phyloP scores from a whole-genome alignment of 2,113 vertebrate species.

The Callaeas wilsoni region DNA sequence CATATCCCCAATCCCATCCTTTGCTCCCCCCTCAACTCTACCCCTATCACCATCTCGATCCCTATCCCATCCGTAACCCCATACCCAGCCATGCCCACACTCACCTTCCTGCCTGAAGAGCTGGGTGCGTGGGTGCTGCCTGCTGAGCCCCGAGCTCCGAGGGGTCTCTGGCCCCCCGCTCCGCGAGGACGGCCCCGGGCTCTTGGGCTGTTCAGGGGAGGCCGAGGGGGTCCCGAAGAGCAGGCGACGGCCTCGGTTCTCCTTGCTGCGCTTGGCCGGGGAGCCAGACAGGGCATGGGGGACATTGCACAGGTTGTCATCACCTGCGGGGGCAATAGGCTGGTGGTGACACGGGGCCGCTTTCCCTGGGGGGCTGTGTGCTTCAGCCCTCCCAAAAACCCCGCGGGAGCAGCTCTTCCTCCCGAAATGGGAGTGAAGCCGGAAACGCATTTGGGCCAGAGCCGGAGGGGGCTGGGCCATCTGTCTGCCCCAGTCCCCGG shows the following conservation, averaged over 20 bases:
- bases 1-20: no score
- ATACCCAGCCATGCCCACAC: neutral
- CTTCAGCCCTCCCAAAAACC: neutral
- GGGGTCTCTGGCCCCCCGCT: conserved; percentile 54
- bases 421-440: neutral
- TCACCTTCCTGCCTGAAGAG: conserved; percentile 82
- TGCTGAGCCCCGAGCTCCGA: neutral
- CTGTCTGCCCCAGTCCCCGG: neutral
- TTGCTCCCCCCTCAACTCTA: neutral
- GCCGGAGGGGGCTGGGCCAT: accelerated
- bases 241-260: conserved; percentile 68
- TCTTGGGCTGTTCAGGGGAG: conserved; percentile 46
- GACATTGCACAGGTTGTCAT: conserved; percentile 88
- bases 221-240: conserved; percentile 51
- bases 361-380: accelerated
- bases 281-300: conserved; percentile 70
- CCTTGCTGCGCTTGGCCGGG: conserved; percentile 80
- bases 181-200: neutral
- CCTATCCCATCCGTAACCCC: neutral
- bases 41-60: neutral
- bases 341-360: accelerated
- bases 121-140: neutral
- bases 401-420: neutral
- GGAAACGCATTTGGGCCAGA: accelerated
- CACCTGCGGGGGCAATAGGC: conserved; percentile 64